Evolutionary conservation across 2,888 invertebrate species (phyloP), one percentile per base, ranked within the genome.

Genomic region (Spatulosminthurus flaviceps): DNA sequence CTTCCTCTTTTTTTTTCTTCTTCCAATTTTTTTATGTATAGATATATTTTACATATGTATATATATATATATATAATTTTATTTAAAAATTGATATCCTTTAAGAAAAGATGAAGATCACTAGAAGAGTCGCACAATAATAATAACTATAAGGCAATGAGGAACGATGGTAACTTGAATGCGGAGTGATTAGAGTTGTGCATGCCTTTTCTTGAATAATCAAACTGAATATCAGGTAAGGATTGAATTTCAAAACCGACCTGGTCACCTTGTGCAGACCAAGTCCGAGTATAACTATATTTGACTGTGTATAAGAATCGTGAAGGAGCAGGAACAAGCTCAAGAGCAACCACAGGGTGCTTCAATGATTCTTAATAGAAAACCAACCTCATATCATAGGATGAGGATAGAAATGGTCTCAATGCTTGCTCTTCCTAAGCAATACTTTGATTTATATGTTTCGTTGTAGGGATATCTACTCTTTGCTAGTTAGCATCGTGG

Each of bases 301-400:
- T 41, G 67, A 51, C 43, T 76, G 26, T 29, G 26, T 29, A 66
- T n/a, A n/a, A n/a, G n/a, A 29, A 41, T 41, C 64, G 75, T 64
- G 9, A 64, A 64, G 26, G 43, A 69, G 16, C 64, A 64, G 26
- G 43, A 69, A 26, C 64, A 51, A 76, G 67, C 67, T 41, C 19
- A n/a, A n/a, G 66, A 76, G 26, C 41, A 76, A 51, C 76, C 76
- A 42, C 76, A 76, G 76, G 76, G 76, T 76, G 76, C 76, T 76
- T 34, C 28, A 64, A 41, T 67, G 61, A 74, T 28, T 60, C 34
- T 74, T 21, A 61, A 67, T 51, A 69, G 67, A 76, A n/a, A 76
- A 34, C 42, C 76, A 67, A 67, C 26, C 76, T 76, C 76, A 76
- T 76, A 67, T 67, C 43, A 64, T 64, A 22, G n/a, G 42, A 42